phyloP scores from a whole-genome alignment of 1,140 invertebrate species.

The Dendrolimus kikuchii region DNA sequence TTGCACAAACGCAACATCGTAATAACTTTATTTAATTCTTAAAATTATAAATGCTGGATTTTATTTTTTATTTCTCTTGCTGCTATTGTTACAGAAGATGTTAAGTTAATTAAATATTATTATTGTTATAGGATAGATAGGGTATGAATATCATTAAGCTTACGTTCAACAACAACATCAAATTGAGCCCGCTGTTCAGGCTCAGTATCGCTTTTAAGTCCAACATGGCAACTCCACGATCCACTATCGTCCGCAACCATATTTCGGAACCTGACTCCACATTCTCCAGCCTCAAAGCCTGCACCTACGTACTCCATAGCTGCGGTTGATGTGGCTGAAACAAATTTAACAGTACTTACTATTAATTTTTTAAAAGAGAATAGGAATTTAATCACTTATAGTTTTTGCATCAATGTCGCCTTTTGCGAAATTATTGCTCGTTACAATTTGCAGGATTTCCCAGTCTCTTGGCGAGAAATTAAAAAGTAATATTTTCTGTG shows the following conservation, averaged over 20 bases:
- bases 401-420: not conserved
- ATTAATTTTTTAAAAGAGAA: too few species aligned
- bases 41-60: too few species aligned
- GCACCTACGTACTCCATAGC: constrained; percentile 8
- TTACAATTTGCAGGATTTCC: too few species aligned
- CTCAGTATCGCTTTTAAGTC: constrained; percentile 12
- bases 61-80: too few species aligned
- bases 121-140: not conserved
- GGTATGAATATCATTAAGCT: not conserved
- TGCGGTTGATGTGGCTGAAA: constrained; percentile 5
- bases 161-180: constrained; percentile 14
- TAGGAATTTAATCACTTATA: not conserved
- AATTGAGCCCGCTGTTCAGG: constrained; percentile 12
- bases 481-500: too few species aligned
- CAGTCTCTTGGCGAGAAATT: too few species aligned
- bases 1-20: too few species aligned
- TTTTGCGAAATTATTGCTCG: too few species aligned
- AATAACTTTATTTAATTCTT: too few species aligned
- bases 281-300: constrained; percentile 11
- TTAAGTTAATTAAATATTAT: not conserved
- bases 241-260: constrained; percentile 23
- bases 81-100: too few species aligned
- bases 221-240: constrained; percentile 49
- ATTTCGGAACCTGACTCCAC: constrained; percentile 7
- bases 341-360: not conserved